Base-by-base conservation (phyloP, 2,888 invertebrate genomes). In the Xylocampa areola region DNA sequence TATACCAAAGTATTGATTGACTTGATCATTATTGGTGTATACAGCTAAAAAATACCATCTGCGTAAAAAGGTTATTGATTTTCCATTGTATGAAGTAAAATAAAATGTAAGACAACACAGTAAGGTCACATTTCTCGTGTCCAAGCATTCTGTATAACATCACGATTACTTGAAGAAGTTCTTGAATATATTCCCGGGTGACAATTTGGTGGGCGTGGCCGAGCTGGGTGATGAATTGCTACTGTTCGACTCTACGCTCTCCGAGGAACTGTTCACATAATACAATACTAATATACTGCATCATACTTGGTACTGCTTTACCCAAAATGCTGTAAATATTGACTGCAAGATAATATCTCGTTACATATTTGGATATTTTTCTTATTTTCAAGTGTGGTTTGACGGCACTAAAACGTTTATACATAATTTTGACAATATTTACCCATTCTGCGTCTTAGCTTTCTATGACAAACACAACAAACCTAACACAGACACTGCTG, bases 101-200 rank as follows among this genome's bases (percentile, higher is more conserved):
- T 21, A 21, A 21, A 21, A 2, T 21, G 2, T 4, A 21, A 4
- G 5, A 21, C 2, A 21, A 21, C 25, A 30, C 29, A 30, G 5
- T 29, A 57, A 48, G 33, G 41, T 33, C 54, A 53, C 43, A 69
- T 62, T 68, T 73, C 55, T n/a, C 51, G 53, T 81, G 78, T 82
- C 74, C 82, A 91, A 94, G 79, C 76, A 79, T 78, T 80, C 58
- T 64, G 68, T 73, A 52, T 73, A 73, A 76, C 78, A 80, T 77
- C 77, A 71, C 76, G 69, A 80, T 94, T 97, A 98, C 98, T 98
- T 98, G 97, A 98, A 98, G 95, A 98, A 98, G 95, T 98, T 98
- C 96, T 98, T 98, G 96, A 98, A 97, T 94, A 98, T 97, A 95
- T 96, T 97, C 88, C 97, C 96, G 57, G 97, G 96, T 81, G 97